Evolutionary conservation across 2,888 invertebrate genomes (phyloP).

Genomic region (Schizotus pectinicornis): DNA sequence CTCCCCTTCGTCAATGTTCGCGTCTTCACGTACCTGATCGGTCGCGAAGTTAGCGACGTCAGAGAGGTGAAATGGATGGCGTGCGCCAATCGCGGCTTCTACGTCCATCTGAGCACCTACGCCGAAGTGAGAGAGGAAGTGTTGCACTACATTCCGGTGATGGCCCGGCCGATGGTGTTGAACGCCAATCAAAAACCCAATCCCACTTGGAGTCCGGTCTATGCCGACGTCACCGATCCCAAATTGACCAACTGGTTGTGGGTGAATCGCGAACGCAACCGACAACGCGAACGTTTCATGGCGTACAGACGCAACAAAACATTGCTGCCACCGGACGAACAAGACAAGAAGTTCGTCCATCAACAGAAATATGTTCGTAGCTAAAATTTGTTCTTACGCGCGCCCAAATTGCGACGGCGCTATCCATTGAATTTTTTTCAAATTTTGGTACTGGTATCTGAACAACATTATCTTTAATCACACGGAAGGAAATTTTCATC

Average conservation of each 20-base stretch:
- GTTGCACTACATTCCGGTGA: conserved; percentile 94
- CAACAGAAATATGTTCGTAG: conserved; percentile 59
- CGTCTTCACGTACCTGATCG: conserved; percentile 98
- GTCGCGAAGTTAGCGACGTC: conserved; percentile 79
- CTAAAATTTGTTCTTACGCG: too few relatives aligned
- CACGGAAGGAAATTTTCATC: too few relatives aligned
- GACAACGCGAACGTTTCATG: conserved; percentile 78
- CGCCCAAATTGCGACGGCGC: too few relatives aligned
- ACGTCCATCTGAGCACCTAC: conserved; percentile 93
- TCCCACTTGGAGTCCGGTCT: conserved; percentile 97
- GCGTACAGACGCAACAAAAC: conserved; percentile 68
- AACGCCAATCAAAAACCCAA: conserved; percentile 79
- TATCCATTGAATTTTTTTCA: too few relatives aligned
- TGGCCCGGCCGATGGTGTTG: conserved; percentile 94
- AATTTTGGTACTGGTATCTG: too few relatives aligned
- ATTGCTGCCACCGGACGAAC: conserved; percentile 67
- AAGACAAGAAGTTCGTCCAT: conserved; percentile 67
- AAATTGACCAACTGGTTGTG: conserved; percentile 91
- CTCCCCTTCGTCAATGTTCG: conserved; percentile 82
- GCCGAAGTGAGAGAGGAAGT: conserved; percentile 97
- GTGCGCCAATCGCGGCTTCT: conserved; percentile 93
- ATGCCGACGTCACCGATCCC: conserved; percentile 90
- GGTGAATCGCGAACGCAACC: conserved; percentile 81
- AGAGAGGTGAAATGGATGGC: conserved; percentile 98
- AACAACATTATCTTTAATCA: too few relatives aligned